Evolutionary conservation across 2,113 vertebrate species (phyloP).

Genomic region (Zapus hudsonius): DNA sequence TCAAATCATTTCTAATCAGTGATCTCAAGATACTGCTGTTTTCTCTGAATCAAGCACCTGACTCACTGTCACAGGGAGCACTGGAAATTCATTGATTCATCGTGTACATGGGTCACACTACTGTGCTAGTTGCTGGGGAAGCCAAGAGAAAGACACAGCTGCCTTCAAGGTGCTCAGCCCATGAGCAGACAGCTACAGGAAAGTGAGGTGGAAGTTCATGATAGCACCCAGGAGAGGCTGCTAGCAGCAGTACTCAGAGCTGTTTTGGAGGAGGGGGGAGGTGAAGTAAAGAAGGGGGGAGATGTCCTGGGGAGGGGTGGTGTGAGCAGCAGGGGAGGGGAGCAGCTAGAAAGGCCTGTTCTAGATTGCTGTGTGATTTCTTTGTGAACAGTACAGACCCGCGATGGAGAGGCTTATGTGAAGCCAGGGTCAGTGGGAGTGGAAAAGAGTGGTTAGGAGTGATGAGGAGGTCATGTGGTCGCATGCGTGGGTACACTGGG

Average conservation of each 20-base stretch:
- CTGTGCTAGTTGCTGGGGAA: neutral
- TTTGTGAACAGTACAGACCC: neutral
- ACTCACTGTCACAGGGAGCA: neutral
- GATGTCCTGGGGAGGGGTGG: neutral
- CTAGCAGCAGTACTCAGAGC: neutral
- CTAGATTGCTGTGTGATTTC: neutral
- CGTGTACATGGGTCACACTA: neutral
- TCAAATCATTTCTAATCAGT: neutral
- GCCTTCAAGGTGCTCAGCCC: neutral
- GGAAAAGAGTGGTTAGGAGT: neutral
- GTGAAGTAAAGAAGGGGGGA: neutral
- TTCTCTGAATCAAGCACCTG: conserved; percentile 19
- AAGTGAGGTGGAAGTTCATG: neutral
- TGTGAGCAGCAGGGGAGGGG: neutral
- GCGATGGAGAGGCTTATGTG: neutral
- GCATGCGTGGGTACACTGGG: neutral
- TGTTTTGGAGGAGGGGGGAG: neutral
- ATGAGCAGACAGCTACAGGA: neutral
- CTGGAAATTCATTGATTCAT: neutral
- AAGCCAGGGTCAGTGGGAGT: neutral
- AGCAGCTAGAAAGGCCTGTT: too few species aligned
- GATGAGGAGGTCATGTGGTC: neutral
- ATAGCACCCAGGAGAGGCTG: neutral
- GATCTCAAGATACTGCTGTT: conserved; percentile 16
- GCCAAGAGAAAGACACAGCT: neutral